Base-by-base conservation (phyloP, 2,888 invertebrate genomes). In the Hetaerina titia region DNA sequence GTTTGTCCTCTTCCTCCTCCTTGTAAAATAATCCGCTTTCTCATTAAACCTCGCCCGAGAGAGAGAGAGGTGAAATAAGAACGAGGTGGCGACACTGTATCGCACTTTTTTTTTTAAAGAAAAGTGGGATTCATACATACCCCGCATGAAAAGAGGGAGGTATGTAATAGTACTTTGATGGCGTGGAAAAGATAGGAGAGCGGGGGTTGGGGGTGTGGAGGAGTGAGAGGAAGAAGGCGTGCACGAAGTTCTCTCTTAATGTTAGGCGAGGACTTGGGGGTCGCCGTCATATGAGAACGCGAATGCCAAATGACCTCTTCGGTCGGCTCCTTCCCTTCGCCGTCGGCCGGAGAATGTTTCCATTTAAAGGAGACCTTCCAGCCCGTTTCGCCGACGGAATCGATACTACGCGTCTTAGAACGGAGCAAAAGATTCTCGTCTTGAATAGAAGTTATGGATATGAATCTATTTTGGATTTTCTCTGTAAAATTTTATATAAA, bases 231-330 rank as follows among this genome's bases (percentile, higher is more conserved):
- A 25, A 81, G 25, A 25, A 31, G 69, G 81, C 81, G 31, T 81
- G 25, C 81, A 5, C 2, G 25, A 22, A 31, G 25, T 31, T 81
- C 81, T 60, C 60, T 81, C 81, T 45, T 45, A 45, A 13, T 81
- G 31, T 31, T 22, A 81, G 81, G 13, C 11, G 81, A 45, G 45
- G 45, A 5, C 60, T 11, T 60, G 31, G 81, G 45, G 81, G 81
- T 11, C 31, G 90, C 90, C 90, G 90, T 69, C 69, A n/a, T 22
- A 69, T 22, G 69, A 69, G 69, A n/a, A 31, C 81, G 92, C 92
- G 56, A 74, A 92, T 92, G 69, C 56, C 92, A 92, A 92, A 92
- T 92, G 92, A 92, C 64, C 92, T 74, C 69, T 69, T 64, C 92
- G 31, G 19, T 19, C 69, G 19, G 19, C 7, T 22, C 69, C 69